Percentiles rank a stretch among this genome's conserved stretches.
Conservation (phyloP, 2,797 vertebrate genomes). For the Alectoris magna region DNA sequence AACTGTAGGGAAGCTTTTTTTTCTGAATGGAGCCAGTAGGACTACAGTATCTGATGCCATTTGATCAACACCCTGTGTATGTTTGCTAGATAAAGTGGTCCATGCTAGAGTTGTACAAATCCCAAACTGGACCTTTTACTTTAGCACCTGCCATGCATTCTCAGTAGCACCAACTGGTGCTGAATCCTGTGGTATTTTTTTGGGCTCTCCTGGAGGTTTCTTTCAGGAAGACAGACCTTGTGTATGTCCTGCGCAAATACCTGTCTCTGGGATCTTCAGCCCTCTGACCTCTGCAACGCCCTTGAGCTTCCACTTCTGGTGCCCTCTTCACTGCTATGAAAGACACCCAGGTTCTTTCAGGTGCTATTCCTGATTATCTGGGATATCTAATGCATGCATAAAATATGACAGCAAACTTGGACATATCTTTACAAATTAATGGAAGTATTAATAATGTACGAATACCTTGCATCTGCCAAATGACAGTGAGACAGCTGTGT, state of each 20-base stretch:
- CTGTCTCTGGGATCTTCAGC: neutral
- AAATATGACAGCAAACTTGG: neutral
- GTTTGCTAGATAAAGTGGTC: neutral
- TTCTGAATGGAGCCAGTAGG: accelerated
- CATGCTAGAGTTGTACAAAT: neutral
- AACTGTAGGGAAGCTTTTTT: neutral
- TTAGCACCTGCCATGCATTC: neutral
- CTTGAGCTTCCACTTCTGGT: neutral
- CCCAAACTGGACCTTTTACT: neutral
- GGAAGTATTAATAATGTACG: neutral
- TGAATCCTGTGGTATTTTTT: accelerated
- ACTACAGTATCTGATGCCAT: neutral
- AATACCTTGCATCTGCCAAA: neutral
- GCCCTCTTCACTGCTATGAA: accelerated
- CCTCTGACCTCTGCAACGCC: neutral
- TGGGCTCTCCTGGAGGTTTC: neutral
- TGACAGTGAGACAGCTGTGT: neutral
- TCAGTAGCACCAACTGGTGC: neutral
- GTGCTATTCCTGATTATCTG: neutral
- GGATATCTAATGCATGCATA: neutral
- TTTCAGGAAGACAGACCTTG: neutral
- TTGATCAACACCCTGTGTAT: neutral
- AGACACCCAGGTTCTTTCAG: neutral
- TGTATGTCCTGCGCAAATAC: neutral
- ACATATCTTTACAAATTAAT: neutral